A percentile compares a stretch with the other conserved stretches of the same genome.
These are phyloP conservation scores for Maccullochella peelii DNA, from an alignment of 2,113 vertebrate genomes.

Conservation along the genomic window DNA sequence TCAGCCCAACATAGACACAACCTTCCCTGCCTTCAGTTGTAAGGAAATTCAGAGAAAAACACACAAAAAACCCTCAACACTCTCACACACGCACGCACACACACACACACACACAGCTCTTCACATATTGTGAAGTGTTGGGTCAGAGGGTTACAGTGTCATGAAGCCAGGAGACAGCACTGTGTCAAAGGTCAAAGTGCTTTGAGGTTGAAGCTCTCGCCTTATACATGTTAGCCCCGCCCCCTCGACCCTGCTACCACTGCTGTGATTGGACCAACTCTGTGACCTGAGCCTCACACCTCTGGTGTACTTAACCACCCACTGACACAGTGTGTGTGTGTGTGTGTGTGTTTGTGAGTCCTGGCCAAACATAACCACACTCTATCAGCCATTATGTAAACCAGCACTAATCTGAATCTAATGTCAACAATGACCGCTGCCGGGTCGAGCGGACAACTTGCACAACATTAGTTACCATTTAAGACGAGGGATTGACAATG, in stretches of 20 bases:
- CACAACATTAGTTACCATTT: conserved; percentile 39
- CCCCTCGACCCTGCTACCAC: conserved; percentile 13
- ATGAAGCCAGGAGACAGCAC: conserved; percentile 39
- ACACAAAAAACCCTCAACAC: not conserved
- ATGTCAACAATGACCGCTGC: conserved; percentile 67
- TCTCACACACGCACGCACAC: not conserved
- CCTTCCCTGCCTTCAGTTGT: not conserved
- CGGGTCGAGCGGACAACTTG: conserved; percentile 51
- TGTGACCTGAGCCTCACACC: conserved; percentile 66
- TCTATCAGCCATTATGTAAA: conserved; percentile 78
- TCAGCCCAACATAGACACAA: not conserved
- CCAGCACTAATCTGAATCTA: conserved; percentile 68
- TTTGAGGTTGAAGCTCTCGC: conserved; percentile 39
- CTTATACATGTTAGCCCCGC: conserved; percentile 27
- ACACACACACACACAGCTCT: conserved; percentile 3
- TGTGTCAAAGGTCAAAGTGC: conserved; percentile 67
- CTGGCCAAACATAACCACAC: conserved; percentile 58
- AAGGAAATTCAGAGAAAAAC: conserved; percentile 4
- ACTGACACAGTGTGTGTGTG: conserved; percentile 22
- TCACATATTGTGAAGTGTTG: conserved; percentile 2
- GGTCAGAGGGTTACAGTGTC: conserved; percentile 54
- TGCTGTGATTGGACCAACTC: conserved; percentile 61
- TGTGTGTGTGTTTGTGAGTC: conserved; percentile 33
- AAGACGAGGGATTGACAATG: conserved; percentile 15
- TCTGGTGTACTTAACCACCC: conserved; percentile 51